A percentile compares a stretch with the other conserved stretches of the same genome.
Conservation (phyloP, 2,797 vertebrate species). For the Ciconia nigra region DNA sequence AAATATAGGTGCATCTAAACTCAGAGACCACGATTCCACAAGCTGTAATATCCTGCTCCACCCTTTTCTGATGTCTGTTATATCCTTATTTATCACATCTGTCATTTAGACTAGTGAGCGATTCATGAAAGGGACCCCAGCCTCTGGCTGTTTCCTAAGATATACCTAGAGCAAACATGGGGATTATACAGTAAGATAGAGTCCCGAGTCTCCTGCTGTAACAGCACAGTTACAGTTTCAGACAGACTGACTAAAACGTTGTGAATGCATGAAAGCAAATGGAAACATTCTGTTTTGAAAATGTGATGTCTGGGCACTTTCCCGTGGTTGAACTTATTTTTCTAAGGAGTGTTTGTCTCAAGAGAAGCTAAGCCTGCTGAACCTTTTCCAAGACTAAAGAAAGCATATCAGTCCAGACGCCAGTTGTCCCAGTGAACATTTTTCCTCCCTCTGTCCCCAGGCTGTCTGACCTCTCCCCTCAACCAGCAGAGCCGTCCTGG, state of each 20-base stretch:
- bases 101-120: not conserved
- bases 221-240: not conserved
- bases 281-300: conserved; percentile 51
- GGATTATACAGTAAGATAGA: not conserved
- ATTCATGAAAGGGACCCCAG: not conserved
- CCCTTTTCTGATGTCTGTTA: not conserved
- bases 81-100: not conserved
- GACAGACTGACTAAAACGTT: not conserved
- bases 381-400: conserved; percentile 44
- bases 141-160: not conserved
- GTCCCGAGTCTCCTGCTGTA: not conserved
- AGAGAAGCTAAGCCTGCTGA: conserved; percentile 29
- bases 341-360: conserved; percentile 12
- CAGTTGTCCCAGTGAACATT: not conserved
- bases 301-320: conserved; percentile 40
- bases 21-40: not conserved
- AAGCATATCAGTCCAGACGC: conserved; percentile 2
- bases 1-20: conserved; percentile 22
- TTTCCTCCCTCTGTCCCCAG: not conserved
- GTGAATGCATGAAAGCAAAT: conserved; percentile 32
- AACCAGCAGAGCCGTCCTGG: not conserved
- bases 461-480: conserved; percentile 33
- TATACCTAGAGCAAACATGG: not conserved
- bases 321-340: conserved; percentile 36
- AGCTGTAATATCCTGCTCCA: not conserved